Evolutionary conservation across 2,888 invertebrate species (phyloP), one percentile per base, ranked within the genome.

Genomic region (Microchrysa polita): DNA sequence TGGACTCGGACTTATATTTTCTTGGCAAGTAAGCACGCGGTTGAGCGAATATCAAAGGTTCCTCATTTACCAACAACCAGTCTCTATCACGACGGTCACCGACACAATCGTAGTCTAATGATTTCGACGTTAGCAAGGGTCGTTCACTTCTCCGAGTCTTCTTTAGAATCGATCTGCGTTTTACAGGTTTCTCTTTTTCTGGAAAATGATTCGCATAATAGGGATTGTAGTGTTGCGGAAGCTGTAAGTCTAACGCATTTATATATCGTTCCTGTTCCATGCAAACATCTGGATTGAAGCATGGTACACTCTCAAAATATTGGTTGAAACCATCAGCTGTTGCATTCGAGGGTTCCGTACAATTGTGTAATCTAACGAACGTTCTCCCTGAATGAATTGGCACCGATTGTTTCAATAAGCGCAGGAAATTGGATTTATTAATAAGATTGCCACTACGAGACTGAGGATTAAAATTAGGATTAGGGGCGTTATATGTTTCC

Each of bases 1-100:
- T 84, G 9, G 85, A 83, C 73, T 85, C 84, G 1, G 84, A 84
- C 57, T 83, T 83, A 44, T 81, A 84, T 22, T 83, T 82, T 0
- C 82, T 80, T 0, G 81, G 78, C 2, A 80, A 74, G 5, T 34
- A 34, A 34, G 27, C 27, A 5, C 27, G 27, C 27, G 27, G 27
- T 34, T 78, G 75, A 80, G 80, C 9, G 12, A 7, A 48, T 48
- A 10, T 7, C 4, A n/a, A 4, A 2, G 16, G 16, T 48, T 48
- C 48, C 16, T 48, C 48, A 48, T 48, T 48, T 10, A n/a, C 74
- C 83, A n/a, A 48, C 16, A 48, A 5, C 27, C 27, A 34, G 27
- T 34, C 27, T 5, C 7, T 34, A 5, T 2, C 2, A 34, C 5
- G 48, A n/a, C 12, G 16, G 10, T n/a, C 48, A 48, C 14, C 5